Percentiles rank a stretch among this genome's conserved stretches.
Evolutionary conservation across 2,113 vertebrate species (phyloP).

Genomic region (Ptilonorhynchus violaceus): DNA sequence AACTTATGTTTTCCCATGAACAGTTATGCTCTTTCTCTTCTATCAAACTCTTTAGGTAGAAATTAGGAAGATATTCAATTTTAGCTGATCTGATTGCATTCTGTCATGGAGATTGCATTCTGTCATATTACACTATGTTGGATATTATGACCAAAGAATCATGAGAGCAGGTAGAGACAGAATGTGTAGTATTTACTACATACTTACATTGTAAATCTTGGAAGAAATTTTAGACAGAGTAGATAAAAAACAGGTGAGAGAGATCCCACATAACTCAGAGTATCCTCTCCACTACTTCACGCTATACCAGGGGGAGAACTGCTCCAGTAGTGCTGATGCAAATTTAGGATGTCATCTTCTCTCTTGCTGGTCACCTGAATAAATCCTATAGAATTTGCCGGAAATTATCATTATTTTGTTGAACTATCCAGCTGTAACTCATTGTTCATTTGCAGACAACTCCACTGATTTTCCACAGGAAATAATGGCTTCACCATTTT

Average conservation of each 20-base stretch:
- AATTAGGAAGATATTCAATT: neutral
- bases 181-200: neutral
- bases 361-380: neutral
- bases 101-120: neutral
- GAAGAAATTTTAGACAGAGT: neutral
- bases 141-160: neutral
- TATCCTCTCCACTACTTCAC: neutral
- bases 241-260: neutral
- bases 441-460: neutral
- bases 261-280: neutral
- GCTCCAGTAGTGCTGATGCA: neutral
- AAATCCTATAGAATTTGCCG: neutral
- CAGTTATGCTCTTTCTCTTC: neutral
- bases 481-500: neutral
- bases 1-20: neutral
- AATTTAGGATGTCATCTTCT: neutral
- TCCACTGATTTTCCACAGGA: neutral
- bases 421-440: neutral
- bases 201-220: neutral
- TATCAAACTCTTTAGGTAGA: neutral
- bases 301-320: neutral
- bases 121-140: neutral
- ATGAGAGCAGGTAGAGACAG: neutral
- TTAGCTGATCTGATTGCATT: neutral
- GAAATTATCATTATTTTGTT: neutral